Percentiles rank a stretch among this genome's conserved stretches.
phyloP scores from a whole-genome alignment of 2,113 vertebrate species.

The Phrynosoma blainvillii region DNA sequence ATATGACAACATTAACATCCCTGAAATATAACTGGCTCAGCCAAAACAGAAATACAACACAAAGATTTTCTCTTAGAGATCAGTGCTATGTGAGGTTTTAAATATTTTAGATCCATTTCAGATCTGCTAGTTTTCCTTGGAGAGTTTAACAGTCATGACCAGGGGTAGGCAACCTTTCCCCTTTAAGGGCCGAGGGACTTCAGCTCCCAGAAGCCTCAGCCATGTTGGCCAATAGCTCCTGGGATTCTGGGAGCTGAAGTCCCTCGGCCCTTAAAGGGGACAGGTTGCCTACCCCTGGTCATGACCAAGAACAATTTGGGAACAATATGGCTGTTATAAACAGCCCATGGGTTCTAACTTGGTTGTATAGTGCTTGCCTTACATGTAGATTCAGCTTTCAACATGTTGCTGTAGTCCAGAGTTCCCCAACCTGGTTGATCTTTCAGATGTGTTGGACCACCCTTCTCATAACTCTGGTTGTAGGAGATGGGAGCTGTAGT shows the following conservation, averaged over 20 bases:
- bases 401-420: neutral
- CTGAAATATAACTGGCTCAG: neutral
- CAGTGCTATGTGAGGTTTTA: neutral
- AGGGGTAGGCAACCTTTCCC: too few relatives aligned
- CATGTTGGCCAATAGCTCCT: too few relatives aligned
- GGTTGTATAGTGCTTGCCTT: neutral
- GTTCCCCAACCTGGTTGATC: neutral
- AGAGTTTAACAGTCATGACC: too few relatives aligned
- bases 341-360: neutral
- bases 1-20: neutral
- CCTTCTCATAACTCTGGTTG: too few relatives aligned
- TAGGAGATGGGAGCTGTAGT: neutral
- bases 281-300: too few relatives aligned
- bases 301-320: neutral
- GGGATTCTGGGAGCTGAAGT: too few relatives aligned
- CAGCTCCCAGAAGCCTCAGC: too few relatives aligned
- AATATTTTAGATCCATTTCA: neutral
- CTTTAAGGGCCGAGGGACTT: too few relatives aligned
- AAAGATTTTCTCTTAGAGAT: neutral
- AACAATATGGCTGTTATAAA: neutral
- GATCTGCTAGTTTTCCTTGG: neutral
- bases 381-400: too few relatives aligned
- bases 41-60: neutral
- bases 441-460: neutral
- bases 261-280: too few relatives aligned